Conservation (phyloP, 2,888 invertebrate species). For the Orthonychiurus folsomi region DNA sequence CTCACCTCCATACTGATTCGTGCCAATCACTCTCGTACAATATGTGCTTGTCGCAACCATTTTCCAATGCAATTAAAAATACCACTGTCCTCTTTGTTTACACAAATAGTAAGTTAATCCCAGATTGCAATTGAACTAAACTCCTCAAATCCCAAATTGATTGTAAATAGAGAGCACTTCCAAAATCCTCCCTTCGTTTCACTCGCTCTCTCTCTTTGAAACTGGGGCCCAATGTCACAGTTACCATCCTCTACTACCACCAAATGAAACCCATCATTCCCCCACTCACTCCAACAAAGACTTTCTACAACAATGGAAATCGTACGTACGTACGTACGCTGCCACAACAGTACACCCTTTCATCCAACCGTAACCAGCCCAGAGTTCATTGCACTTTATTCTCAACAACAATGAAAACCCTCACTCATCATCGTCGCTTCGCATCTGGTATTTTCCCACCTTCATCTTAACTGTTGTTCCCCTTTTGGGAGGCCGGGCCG, state of each 20-base stretch:
- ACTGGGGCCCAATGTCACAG: background rate
- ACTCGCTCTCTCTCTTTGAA: background rate
- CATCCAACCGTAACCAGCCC: too few relatives aligned
- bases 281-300: background rate
- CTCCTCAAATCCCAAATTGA: background rate
- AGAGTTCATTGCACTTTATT: too few relatives aligned
- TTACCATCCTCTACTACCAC: too few relatives aligned
- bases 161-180: background rate
- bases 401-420: too few relatives aligned
- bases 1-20: background rate
- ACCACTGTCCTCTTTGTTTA: too few relatives aligned
- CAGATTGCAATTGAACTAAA: background rate
- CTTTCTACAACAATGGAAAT: background rate
- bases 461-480: background rate
- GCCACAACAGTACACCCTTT: too few relatives aligned
- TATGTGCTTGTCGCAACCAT: background rate
- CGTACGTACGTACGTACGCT: background rate
- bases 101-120: too few relatives aligned
- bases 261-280: background rate
- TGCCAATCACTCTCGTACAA: background rate
- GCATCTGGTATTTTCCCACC: background rate
- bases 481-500: background rate
- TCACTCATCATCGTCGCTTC: too few relatives aligned
- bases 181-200: background rate
- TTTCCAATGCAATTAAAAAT: too few relatives aligned